Evolutionary conservation across 2,888 invertebrate genomes (phyloP).

Genomic region (Erebia palarica): DNA sequence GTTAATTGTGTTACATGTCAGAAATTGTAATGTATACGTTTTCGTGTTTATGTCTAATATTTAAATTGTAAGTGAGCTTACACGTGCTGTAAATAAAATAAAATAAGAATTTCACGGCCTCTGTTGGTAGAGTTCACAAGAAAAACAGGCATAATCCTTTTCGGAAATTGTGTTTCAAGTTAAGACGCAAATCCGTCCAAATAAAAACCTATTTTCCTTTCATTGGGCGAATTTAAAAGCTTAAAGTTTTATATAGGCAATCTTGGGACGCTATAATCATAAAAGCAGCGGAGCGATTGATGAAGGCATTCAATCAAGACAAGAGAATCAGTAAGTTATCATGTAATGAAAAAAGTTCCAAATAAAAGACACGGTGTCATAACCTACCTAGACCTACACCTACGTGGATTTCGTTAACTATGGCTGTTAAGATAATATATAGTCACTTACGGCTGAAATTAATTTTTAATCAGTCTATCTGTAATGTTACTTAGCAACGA

Average conservation of each 20-base stretch:
- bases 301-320: constrained; percentile 15
- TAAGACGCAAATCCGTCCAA: constrained; percentile 5
- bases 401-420: neutral
- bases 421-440: neutral
- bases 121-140: neutral
- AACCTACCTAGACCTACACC: neutral
- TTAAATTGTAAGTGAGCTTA: too few relatives aligned
- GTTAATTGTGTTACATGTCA: too few relatives aligned
- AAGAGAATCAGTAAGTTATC: constrained; percentile 12
- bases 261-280: constrained; percentile 20
- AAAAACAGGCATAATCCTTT: neutral
- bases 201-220: constrained; percentile 27
- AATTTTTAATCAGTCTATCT: too few relatives aligned
- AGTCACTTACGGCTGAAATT: too few relatives aligned
- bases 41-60: too few relatives aligned
- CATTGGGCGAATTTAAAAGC: constrained; percentile 17
- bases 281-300: constrained; percentile 17
- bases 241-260: constrained; percentile 21
- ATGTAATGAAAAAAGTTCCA: neutral
- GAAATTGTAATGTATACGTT: too few relatives aligned
- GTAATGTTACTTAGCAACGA: too few relatives aligned
- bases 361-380: neutral
- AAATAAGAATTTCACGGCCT: neutral
- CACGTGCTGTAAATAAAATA: too few relatives aligned
- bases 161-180: neutral